Evolutionary conservation across 2,888 invertebrate genomes (phyloP).

Genomic region (Petrophora chlorosata): DNA sequence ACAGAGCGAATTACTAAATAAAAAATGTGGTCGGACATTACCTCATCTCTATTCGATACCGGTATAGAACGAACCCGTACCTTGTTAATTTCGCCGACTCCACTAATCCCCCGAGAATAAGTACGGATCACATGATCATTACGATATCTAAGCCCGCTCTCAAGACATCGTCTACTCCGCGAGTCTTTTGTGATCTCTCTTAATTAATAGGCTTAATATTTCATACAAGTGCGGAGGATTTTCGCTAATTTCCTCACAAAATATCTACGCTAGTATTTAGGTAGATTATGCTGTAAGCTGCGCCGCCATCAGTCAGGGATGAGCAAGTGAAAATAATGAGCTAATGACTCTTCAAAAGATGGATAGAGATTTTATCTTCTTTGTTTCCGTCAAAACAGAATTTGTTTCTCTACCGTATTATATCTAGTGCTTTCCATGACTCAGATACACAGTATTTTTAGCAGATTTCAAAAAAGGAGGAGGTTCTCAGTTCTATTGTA

Average conservation of each 20-base stretch:
- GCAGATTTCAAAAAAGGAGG: too few species aligned
- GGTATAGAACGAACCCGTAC: neutral
- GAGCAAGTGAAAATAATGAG: constrained; percentile 50
- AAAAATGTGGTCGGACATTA: neutral
- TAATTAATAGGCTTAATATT: constrained; percentile 36
- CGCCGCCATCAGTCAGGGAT: constrained; percentile 58
- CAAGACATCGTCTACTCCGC: constrained; percentile 23
- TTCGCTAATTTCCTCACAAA: constrained; percentile 60
- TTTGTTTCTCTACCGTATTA: too few species aligned
- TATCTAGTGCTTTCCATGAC: too few species aligned
- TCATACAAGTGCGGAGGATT: constrained; percentile 49
- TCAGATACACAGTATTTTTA: too few species aligned
- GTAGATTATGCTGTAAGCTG: constrained; percentile 51
- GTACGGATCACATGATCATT: constrained; percentile 29
- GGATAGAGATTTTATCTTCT: too few species aligned
- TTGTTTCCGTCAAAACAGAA: too few species aligned
- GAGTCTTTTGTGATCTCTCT: constrained; percentile 28
- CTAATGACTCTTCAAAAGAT: neutral
- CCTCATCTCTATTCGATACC: neutral
- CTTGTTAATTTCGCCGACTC: constrained; percentile 17
- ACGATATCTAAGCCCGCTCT: constrained; percentile 25
- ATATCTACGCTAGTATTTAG: constrained; percentile 27
- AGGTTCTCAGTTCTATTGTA: too few species aligned
- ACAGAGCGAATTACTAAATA: too few species aligned
- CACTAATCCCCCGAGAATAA: constrained; percentile 23